Conservation (phyloP, 1,140 invertebrate genomes). For the Notospermus geniculatus region DNA sequence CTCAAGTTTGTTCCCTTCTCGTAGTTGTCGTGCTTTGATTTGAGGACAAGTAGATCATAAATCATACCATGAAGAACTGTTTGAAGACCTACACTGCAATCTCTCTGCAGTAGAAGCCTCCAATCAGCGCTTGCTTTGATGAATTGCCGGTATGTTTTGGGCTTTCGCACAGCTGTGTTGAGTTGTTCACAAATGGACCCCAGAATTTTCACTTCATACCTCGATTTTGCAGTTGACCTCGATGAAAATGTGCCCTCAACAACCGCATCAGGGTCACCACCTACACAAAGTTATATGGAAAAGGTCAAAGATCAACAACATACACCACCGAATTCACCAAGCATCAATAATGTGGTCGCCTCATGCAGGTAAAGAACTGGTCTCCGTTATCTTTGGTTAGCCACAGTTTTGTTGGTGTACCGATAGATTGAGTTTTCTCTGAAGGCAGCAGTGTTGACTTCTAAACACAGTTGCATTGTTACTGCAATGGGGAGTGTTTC, state of each 20-base stretch:
- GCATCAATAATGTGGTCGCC: constrained; percentile 43
- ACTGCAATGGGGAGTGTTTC: too few species aligned
- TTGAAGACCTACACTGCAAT: too few species aligned
- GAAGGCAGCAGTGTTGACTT: too few species aligned
- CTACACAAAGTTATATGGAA: constrained; percentile 53
- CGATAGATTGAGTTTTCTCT: too few species aligned
- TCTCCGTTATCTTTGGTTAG: too few species aligned
- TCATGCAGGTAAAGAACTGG: constrained; percentile 23
- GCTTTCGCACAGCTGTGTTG: constrained; percentile 52
- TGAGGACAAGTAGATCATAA: too few species aligned
- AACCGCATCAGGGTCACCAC: constrained; percentile 58
- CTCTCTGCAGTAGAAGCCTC: constrained; percentile 78
- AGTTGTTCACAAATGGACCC: constrained; percentile 51
- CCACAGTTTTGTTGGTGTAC: constrained; percentile 23
- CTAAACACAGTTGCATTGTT: too few species aligned
- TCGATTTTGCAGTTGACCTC: constrained; percentile 76
- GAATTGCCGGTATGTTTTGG: constrained; percentile 58
- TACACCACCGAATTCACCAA: constrained; percentile 61
- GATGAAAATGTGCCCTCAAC: constrained; percentile 61
- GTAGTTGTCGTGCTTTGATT: too few species aligned
- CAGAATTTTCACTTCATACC: constrained; percentile 41
- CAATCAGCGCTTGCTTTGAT: constrained; percentile 61
- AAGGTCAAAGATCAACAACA: constrained; percentile 55
- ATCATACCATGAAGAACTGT: too few species aligned
- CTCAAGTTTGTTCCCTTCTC: too few species aligned